phyloP scores from a whole-genome alignment of 2,888 invertebrate genomes.

The Lithophane semibrunnea region DNA sequence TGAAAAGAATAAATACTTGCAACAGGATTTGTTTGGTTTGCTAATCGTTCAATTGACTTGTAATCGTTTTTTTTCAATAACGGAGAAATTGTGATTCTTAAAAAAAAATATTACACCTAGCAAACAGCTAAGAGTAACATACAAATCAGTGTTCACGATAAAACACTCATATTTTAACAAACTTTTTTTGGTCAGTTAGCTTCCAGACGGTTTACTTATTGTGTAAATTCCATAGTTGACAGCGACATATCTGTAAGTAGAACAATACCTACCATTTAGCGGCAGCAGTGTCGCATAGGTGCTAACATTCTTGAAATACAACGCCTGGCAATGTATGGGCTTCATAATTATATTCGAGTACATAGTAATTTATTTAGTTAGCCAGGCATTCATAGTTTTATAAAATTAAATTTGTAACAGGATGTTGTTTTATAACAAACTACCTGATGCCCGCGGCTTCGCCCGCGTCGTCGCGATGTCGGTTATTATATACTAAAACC shows the following conservation, averaged over 20 bases:
- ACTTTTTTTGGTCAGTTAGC: background rate
- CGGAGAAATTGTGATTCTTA: background rate
- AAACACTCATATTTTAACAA: background rate
- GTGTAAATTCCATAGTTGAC: conserved; percentile 12
- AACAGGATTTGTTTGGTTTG: background rate
- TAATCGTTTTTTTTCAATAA: background rate
- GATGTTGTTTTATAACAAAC: background rate
- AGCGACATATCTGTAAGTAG: conserved; percentile 61
- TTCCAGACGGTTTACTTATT: background rate
- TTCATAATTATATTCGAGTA: conserved; percentile 2
- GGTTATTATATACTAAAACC: no score
- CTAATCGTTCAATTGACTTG: background rate
- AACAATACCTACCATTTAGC: conserved; percentile 65
- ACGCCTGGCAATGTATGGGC: conserved; percentile 46
- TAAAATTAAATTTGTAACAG: background rate
- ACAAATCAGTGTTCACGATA: background rate
- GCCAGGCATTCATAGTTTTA: background rate
- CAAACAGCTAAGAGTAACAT: background rate
- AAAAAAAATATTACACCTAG: background rate
- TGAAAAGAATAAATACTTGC: background rate
- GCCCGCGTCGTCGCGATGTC: no score
- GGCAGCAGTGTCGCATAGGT: conserved; percentile 59
- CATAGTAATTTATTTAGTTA: conserved; percentile 10
- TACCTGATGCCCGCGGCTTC: no score
- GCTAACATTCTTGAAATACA: conserved; percentile 67